Conservation (phyloP, 2,113 vertebrate genomes). For the human (Homo sapiens) region GRCh38 chr13:34608501-34609000, state of each 20-base stretch:
- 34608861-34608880: not conserved
- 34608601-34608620: not conserved
- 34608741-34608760: not conserved
- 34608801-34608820: not conserved
- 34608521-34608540: not conserved
- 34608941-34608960: not conserved
- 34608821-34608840: not conserved
- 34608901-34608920: not conserved
- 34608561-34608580: not conserved
- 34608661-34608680: not conserved
- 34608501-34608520: not conserved
- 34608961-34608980: not conserved
- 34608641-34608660: not conserved
- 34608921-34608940: not conserved
- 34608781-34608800: not conserved
- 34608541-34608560: not conserved
- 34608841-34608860: not conserved
- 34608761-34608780: not conserved
- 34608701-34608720: not conserved
- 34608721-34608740: not conserved
- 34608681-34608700: not conserved
- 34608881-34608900: not conserved
- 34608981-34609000: not conserved
- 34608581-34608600: not conserved
- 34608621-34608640: not conserved